Conservation (phyloP, 2,888 invertebrate species). For the Lasioglossum morio region DNA sequence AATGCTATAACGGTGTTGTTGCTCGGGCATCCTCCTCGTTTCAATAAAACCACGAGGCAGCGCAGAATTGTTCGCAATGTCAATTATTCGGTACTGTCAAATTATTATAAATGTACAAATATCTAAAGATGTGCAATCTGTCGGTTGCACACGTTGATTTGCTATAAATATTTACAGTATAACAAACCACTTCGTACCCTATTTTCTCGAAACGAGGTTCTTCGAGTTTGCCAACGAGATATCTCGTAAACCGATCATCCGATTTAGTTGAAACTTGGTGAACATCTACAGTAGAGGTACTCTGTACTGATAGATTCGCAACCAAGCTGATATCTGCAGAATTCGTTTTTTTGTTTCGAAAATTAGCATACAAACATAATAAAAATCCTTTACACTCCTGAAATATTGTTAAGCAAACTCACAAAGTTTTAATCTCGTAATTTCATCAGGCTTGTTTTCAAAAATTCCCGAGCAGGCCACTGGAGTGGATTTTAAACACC, state of each 20-base stretch:
- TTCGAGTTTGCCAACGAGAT: neutral
- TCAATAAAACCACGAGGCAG: neutral
- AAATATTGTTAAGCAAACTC: neutral
- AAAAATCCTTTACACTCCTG: too few relatives aligned
- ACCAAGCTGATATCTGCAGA: neutral
- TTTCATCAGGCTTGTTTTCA: neutral
- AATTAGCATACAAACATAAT: too few relatives aligned
- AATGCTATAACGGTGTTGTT: neutral
- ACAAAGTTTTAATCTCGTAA: neutral
- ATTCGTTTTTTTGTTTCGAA: neutral
- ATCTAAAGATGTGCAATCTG: neutral
- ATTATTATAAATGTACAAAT: neutral
- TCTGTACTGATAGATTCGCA: too few relatives aligned
- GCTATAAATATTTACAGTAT: neutral
- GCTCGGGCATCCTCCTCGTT: neutral
- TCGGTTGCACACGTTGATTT: neutral
- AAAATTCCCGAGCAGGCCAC: neutral
- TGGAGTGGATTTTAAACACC: neutral
- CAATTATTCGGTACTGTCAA: neutral
- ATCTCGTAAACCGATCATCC: slow-evolving; percentile 2
- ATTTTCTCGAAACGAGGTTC: neutral
- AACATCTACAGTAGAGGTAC: neutral
- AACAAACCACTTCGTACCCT: neutral
- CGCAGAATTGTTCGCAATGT: neutral
- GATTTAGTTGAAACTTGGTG: neutral